These are phyloP conservation scores for Caenorhabditis auriculariae DNA, from an alignment of 2,888 invertebrate genomes.

Conservation along the genomic window DNA sequence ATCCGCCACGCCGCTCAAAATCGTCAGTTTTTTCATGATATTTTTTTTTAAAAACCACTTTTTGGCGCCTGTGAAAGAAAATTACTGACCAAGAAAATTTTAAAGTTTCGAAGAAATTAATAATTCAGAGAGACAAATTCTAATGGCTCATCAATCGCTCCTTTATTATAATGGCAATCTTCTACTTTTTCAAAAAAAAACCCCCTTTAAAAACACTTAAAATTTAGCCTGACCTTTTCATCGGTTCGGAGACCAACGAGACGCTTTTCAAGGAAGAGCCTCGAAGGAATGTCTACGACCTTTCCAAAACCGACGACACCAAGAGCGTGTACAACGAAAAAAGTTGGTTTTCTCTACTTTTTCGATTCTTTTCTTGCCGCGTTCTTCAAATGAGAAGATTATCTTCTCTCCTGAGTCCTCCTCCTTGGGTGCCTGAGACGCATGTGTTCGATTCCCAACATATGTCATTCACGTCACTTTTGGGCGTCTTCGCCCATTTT, in stretches of 20 bases:
- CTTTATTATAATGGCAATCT: neutral
- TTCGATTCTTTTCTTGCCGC: too few species aligned
- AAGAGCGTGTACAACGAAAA: slow-evolving; percentile 25
- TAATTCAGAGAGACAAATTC: too few species aligned
- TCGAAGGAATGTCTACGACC: slow-evolving; percentile 34
- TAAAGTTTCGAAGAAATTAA: too few species aligned
- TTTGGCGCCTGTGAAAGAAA: too few species aligned
- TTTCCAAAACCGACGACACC: slow-evolving; percentile 31
- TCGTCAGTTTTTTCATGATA: slow-evolving; percentile 22
- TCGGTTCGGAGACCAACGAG: slow-evolving; percentile 41
- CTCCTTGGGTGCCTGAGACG: too few species aligned
- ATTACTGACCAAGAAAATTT: neutral
- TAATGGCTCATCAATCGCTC: slow-evolving; percentile 3
- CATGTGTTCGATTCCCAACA: too few species aligned
- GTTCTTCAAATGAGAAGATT: too few species aligned
- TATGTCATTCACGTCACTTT: too few species aligned
- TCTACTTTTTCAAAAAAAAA: neutral
- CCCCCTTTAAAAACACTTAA: neutral
- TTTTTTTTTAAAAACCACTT: too few species aligned
- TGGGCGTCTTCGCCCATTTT: too few species aligned
- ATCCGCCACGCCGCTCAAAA: slow-evolving; percentile 32
- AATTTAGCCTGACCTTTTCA: slow-evolving; percentile 41
- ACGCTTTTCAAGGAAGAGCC: slow-evolving; percentile 45
- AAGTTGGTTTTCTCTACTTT: neutral
- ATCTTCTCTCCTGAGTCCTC: too few species aligned